These are phyloP conservation scores for Candoia aspera DNA, from an alignment of 2,113 vertebrate genomes.

Conservation along the genomic window DNA sequence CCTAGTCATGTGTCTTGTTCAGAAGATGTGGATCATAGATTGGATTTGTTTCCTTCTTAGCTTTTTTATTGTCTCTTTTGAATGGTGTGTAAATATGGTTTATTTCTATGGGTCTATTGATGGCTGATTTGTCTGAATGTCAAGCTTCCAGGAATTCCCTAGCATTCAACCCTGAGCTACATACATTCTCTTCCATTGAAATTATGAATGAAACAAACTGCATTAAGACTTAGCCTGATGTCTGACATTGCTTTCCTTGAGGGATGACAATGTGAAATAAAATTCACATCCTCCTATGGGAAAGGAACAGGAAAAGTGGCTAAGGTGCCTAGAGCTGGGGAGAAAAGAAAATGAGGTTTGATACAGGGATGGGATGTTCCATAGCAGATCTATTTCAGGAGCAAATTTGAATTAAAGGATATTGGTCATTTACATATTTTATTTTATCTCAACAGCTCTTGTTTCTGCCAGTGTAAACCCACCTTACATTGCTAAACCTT, in stretches of 20 bases:
- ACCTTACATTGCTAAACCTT: conserved; percentile 85
- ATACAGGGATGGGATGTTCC: not conserved
- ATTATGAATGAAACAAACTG: not conserved
- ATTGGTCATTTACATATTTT: not conserved
- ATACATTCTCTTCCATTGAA: not conserved
- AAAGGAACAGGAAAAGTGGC: not conserved
- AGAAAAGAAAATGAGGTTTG: not conserved
- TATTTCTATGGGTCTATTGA: not conserved
- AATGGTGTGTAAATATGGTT: not conserved
- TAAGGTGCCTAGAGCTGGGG: not conserved
- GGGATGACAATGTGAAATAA: not conserved
- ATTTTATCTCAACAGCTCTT: conserved; percentile 58
- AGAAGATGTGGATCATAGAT: not conserved
- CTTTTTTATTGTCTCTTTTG: not conserved
- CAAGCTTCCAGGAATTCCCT: not conserved
- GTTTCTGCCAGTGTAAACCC: conserved; percentile 43
- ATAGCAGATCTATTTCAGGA: not conserved
- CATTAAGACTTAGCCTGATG: not conserved
- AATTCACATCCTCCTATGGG: not conserved
- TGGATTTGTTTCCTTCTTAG: not conserved
- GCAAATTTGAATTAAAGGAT: not conserved
- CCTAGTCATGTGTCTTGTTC: not conserved
- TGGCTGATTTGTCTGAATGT: not conserved
- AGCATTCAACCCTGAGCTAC: not conserved
- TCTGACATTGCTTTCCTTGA: not conserved